phyloP scores from a whole-genome alignment of 2,797 vertebrate genomes.

The Heteromormyrus szaboi region DNA sequence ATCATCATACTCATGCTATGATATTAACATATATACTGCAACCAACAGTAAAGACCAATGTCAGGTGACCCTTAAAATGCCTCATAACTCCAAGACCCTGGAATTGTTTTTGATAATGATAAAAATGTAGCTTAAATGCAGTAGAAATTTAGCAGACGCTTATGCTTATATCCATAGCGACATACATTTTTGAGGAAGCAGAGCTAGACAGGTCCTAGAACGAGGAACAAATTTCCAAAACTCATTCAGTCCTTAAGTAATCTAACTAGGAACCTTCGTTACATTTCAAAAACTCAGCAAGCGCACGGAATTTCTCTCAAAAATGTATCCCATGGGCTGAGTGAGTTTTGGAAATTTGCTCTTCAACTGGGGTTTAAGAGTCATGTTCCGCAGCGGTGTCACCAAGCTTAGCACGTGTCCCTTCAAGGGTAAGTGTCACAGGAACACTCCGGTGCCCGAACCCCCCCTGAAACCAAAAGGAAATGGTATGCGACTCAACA shows the following conservation, averaged over 20 bases:
- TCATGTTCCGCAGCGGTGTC: background rate
- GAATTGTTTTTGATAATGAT: background rate
- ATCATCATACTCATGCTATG: background rate
- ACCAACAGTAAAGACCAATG: background rate
- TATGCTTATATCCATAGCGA: background rate
- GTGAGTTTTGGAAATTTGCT: background rate
- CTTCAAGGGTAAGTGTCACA: background rate
- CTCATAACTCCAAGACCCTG: background rate
- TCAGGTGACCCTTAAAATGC: background rate
- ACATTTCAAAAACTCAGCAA: background rate
- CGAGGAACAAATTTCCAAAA: background rate
- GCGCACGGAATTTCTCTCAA: background rate
- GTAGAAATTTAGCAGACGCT: background rate
- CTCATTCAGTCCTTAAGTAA: background rate
- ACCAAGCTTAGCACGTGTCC: background rate
- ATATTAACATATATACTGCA: background rate
- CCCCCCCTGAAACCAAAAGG: constrained; percentile 28
- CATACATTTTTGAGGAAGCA: background rate
- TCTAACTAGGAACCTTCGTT: background rate
- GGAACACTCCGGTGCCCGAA: background rate
- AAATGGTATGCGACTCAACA: constrained; percentile 35
- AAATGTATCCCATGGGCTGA: background rate
- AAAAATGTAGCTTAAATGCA: background rate
- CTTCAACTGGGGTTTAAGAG: background rate
- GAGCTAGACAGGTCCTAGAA: background rate